Percentiles rank a stretch among this genome's conserved stretches.
These are phyloP conservation scores for Micromussa lordhowensis DNA, from an alignment of 92 coral and sea anemone species.

Conservation along the genomic window DNA sequence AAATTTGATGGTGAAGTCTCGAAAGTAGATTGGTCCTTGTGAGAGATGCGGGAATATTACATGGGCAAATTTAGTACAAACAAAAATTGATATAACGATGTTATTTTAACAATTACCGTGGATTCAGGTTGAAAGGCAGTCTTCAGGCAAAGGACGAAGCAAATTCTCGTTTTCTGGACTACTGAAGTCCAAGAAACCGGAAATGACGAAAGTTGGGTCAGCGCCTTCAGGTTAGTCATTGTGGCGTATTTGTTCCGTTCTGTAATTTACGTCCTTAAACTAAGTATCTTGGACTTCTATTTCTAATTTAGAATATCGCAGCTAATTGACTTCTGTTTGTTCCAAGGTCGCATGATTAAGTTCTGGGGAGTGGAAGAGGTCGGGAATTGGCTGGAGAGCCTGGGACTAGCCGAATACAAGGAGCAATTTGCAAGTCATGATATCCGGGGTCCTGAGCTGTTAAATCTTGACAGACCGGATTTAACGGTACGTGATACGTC, in stretches of 20 bases:
- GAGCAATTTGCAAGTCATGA: slow-evolving; percentile 82
- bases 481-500: slow-evolving; percentile 70
- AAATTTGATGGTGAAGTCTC: not conserved
- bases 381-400: slow-evolving; percentile 88
- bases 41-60: not conserved
- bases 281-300: too few relatives aligned
- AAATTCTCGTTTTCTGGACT: slow-evolving; percentile 78
- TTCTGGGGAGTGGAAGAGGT: slow-evolving; percentile 98
- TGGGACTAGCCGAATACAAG: slow-evolving; percentile 88
- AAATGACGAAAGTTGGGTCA: slow-evolving; percentile 84
- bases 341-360: slow-evolving; percentile 90
- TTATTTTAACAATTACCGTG: not conserved
- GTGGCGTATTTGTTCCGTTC: not conserved
- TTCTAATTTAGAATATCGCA: not conserved
- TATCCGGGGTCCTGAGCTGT: slow-evolving; percentile 85
- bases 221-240: slow-evolving; percentile 85
- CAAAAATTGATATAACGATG: not conserved
- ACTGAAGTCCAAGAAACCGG: slow-evolving; percentile 90
- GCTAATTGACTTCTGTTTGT: not conserved
- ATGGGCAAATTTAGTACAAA: not conserved
- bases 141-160: slow-evolving; percentile 74
- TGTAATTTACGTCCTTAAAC: not conserved
- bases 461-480: slow-evolving; percentile 81
- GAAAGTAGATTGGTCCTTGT: not conserved
- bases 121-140: slow-evolving; percentile 77